These are phyloP conservation scores for Antheraea assamensis DNA, from an alignment of 2,888 invertebrate species.

Conservation along the genomic window DNA sequence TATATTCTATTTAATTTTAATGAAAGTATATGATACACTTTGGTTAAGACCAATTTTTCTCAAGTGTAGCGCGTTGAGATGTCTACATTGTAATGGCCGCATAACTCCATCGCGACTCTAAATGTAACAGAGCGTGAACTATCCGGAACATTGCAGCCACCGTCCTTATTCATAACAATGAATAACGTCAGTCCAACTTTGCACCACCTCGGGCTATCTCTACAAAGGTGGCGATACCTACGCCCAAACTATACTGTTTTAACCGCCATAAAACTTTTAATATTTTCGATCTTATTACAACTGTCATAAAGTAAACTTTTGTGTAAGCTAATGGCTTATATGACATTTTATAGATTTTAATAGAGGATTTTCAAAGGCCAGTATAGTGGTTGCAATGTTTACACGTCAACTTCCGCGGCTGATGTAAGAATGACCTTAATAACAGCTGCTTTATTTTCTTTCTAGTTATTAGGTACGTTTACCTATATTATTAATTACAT, in stretches of 20 bases:
- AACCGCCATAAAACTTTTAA: neutral
- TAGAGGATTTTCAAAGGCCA: slow-evolving; percentile 14
- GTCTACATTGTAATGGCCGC: neutral
- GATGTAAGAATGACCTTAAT: slow-evolving; percentile 20
- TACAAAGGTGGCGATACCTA: slow-evolving; percentile 23
- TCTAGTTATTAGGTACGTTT: neutral
- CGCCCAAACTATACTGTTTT: neutral
- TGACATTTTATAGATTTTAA: neutral
- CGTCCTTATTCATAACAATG: slow-evolving; percentile 22
- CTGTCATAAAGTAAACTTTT: neutral
- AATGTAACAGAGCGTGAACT: neutral
- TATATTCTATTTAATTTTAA: too few species aligned
- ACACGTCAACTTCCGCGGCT: slow-evolving; percentile 5
- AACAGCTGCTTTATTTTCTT: neutral
- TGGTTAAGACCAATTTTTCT: too few species aligned
- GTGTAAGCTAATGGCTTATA: neutral
- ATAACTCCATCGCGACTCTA: neutral
- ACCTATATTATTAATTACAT: neutral
- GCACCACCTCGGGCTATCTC: slow-evolving; percentile 22
- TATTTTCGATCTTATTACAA: neutral
- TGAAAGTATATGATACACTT: too few species aligned
- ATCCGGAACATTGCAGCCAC: slow-evolving; percentile 13
- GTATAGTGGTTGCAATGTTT: slow-evolving; percentile 20
- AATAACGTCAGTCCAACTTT: slow-evolving; percentile 23
- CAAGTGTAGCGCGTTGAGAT: neutral